Evolutionary conservation across 2,888 invertebrate species (phyloP), one percentile per base, ranked within the genome.

Genomic region (Hermaeophaga mercurialis): DNA sequence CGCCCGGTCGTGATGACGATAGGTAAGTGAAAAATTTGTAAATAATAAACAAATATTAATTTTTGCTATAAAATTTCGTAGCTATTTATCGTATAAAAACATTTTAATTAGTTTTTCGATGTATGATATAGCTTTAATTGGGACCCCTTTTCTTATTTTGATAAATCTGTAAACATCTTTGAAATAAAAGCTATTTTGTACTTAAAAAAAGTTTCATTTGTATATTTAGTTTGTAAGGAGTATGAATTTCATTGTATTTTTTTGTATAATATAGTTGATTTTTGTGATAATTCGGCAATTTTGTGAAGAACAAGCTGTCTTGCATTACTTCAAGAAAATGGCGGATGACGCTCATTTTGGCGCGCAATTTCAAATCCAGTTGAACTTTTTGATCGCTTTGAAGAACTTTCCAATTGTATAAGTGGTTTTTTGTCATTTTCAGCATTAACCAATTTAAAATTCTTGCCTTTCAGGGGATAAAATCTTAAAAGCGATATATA

Each of bases 1-100:
- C 86, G 67, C 85, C 88, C 58, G 87, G 87, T 74, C 87, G 89
- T 75, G 90, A 90, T 81, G 90, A 90, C 80, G 90, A 88, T 83
- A 88, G 88, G 88, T 89, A 86, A 75, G 78, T 33, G 38, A 41
- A 38, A 18, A 14, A 12, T 5, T 22, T 41, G 14, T 39, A 15
- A 22, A 45, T 38, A 36, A 22, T 48, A 11, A 45, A 18, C 36
- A 15, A 12, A 36, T 26, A 24, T 18, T 12, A 7, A 44, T 26
- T 28, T 36, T 38, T n/a, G n/a, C 36, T 48, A 19, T 47, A 41
- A 18, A 11, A 28, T 54, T 41, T 28, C 17, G 17, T 41, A 48
- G 47, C 45, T 47, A 48, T 54, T 54, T 54, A 34, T 54, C 41
- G 54, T 24, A 48, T 31, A 46, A 33, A 2, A 14, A 9, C 14